A percentile compares a stretch with the other conserved stretches of the same genome.
Evolutionary conservation across 92 coral and sea anemone species (phyloP).

Genomic region (Scolanthus callimorphus): DNA sequence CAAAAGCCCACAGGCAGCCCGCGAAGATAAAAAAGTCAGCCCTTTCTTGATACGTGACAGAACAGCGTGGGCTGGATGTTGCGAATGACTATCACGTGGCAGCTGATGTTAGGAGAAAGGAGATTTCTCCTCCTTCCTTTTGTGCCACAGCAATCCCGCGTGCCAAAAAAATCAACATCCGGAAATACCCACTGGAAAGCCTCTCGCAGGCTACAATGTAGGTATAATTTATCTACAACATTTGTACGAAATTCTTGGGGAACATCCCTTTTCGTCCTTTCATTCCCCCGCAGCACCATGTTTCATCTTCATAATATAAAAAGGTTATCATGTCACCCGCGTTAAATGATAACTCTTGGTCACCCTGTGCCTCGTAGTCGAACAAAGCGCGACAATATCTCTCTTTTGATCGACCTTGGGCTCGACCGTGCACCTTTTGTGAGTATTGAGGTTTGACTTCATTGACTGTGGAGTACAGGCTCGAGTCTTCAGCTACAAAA

Average conservation of each 20-base stretch:
- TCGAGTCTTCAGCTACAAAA: constrained; percentile 15
- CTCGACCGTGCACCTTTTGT: neutral
- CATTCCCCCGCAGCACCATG: constrained; percentile 92
- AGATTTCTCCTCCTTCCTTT: no score
- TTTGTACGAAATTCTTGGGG: constrained; percentile 70
- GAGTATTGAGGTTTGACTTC: constrained; percentile 14
- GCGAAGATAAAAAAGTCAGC: no score
- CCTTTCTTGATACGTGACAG: no score
- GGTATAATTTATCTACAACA: constrained; percentile 5
- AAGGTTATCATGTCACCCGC: constrained; percentile 70
- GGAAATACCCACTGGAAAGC: no score
- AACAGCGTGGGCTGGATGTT: no score
- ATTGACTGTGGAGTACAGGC: constrained; percentile 55
- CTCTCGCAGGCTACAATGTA: no score
- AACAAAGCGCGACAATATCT: constrained; percentile 59
- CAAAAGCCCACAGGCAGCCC: no score
- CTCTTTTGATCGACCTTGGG: constrained; percentile 24
- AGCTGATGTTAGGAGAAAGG: no score
- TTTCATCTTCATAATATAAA: constrained; percentile 50
- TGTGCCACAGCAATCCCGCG: no score
- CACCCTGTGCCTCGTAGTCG: constrained; percentile 83
- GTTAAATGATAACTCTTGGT: constrained; percentile 73
- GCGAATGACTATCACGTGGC: no score
- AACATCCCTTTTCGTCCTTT: constrained; percentile 89
- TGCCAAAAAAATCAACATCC: no score